phyloP scores from a whole-genome alignment of 2,113 vertebrate genomes.

The Ranitomeya variabilis region DNA sequence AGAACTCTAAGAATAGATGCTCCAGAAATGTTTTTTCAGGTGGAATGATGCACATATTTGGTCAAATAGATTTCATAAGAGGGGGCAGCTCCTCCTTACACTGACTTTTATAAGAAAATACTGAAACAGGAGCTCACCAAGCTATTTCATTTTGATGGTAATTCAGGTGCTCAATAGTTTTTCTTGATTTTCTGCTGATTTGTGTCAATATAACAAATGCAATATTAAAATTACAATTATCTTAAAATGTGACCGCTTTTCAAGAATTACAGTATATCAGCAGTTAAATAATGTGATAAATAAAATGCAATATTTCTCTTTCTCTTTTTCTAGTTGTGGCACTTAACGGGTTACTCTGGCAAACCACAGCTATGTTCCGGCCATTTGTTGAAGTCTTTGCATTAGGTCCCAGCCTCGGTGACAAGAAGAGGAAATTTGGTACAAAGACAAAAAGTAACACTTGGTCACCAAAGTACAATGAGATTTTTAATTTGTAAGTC shows the following conservation, averaged over 20 bases:
- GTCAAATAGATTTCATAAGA: too few species aligned
- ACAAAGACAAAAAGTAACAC: slow-evolving; percentile 99
- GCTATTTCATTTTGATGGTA: too few species aligned
- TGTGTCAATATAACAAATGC: not conserved
- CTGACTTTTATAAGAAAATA: not conserved
- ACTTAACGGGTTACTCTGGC: slow-evolving; percentile 91
- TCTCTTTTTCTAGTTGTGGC: slow-evolving; percentile 79
- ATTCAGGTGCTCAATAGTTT: not conserved
- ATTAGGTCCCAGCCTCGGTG: slow-evolving; percentile 88
- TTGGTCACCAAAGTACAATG: slow-evolving; percentile 98
- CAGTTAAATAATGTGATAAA: not conserved
- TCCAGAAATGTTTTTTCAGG: too few species aligned
- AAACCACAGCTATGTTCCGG: slow-evolving; percentile 94
- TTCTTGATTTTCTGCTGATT: not conserved
- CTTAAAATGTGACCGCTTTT: not conserved
- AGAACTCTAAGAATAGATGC: too few species aligned
- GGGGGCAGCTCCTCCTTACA: too few species aligned
- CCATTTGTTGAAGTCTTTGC: slow-evolving; percentile 94
- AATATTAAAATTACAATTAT: not conserved
- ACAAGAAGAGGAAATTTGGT: slow-evolving; percentile 95
- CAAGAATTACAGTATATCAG: not conserved
- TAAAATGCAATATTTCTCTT: not conserved
- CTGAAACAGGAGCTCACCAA: not conserved
- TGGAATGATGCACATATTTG: too few species aligned
- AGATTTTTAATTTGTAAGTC: slow-evolving; percentile 98